Conservation (phyloP, 2,113 vertebrate species). For the Ammodytes dubius region DNA sequence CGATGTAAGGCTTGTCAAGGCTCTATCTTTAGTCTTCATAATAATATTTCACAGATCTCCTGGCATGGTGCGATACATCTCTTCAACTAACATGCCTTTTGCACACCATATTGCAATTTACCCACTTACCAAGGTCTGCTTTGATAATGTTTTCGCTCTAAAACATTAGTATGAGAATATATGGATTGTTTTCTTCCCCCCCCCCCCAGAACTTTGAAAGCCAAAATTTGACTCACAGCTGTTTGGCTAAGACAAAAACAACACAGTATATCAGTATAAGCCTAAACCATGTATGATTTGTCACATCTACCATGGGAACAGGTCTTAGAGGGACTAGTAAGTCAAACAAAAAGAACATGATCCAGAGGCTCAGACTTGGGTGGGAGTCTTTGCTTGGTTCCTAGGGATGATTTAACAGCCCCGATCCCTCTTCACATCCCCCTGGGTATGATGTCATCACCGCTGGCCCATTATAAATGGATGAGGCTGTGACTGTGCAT, state of each 20-base stretch:
- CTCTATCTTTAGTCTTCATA: no score
- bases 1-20: no score
- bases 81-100: no score
- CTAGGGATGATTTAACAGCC: slow-evolving; percentile 47
- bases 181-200: no score
- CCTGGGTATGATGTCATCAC: slow-evolving; percentile 68
- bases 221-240: not conserved
- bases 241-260: not conserved
- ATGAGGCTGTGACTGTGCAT: slow-evolving; percentile 51
- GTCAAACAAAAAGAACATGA: slow-evolving; percentile 7
- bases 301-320: not conserved
- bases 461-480: slow-evolving; percentile 54
- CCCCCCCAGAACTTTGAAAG: not conserved
- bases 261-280: not conserved
- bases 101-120: no score
- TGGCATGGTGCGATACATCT: no score
- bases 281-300: not conserved
- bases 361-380: slow-evolving; percentile 1
- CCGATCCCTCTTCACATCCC: slow-evolving; percentile 46
- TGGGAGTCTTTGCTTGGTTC: not conserved
- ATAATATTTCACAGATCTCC: no score
- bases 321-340: not conserved
- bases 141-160: not conserved
- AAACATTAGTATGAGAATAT: not conserved
- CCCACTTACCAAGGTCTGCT: not conserved